phyloP scores from a whole-genome alignment of 2,888 invertebrate species.

The Polyommatus icarus region DNA sequence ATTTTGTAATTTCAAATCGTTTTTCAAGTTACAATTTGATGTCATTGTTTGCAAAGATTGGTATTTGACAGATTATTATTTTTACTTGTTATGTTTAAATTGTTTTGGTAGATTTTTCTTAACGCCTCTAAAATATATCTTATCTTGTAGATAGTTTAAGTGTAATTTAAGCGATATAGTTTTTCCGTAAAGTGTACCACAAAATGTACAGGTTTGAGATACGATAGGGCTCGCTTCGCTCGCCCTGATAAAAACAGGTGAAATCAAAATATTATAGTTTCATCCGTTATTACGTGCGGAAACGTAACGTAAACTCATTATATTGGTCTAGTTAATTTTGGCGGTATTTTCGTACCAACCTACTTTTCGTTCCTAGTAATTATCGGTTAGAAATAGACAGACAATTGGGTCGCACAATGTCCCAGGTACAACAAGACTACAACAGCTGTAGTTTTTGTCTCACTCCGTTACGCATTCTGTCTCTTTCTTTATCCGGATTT shows the following conservation, averaged over 20 bases:
- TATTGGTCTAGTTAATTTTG: conserved; percentile 22
- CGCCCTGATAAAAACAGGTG: too few species aligned
- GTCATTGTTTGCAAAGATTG: background rate
- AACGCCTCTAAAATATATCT: too few species aligned
- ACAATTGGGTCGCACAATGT: conserved; percentile 7
- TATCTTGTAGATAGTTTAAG: too few species aligned
- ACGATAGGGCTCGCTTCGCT: too few species aligned
- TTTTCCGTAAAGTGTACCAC: too few species aligned
- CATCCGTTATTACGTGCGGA: background rate
- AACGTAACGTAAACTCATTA: conserved; percentile 2
- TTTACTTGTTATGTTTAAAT: background rate
- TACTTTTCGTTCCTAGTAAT: conserved; percentile 21
- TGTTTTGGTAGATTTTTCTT: background rate
- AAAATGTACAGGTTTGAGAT: too few species aligned
- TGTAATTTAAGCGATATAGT: too few species aligned
- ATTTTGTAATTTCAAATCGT: background rate
- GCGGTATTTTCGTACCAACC: conserved; percentile 22
- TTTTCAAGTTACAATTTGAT: background rate
- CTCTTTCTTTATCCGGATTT: too few species aligned
- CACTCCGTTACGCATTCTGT: background rate
- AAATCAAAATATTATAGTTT: background rate
- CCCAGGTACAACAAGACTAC: background rate
- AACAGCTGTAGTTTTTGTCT: background rate
- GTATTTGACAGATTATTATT: background rate
- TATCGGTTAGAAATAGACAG: background rate